Conservation (phyloP, 2,888 invertebrate species). For the Drosophila fulvimacula region DNA sequence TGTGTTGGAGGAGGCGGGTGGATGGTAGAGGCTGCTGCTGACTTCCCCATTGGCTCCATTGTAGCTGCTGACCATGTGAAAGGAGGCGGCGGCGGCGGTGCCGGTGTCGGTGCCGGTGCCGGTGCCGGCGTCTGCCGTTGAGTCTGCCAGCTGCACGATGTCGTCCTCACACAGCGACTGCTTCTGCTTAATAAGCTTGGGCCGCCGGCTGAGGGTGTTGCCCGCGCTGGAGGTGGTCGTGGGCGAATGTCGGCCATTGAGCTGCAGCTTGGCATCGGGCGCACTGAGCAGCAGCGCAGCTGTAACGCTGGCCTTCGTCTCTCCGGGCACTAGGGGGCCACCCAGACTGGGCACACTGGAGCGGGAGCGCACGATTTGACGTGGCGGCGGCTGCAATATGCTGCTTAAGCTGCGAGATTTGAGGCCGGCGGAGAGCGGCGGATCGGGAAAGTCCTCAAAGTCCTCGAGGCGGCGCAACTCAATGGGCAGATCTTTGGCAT, state of each 20-base stretch:
- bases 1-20: constrained; percentile 35
- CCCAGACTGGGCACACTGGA: constrained; percentile 91
- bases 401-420: constrained; percentile 94
- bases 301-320: constrained; percentile 52
- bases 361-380: constrained; percentile 90
- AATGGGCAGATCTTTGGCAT: constrained; percentile 92
- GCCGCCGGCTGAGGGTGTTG: constrained; percentile 84
- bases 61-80: constrained; percentile 80
- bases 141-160: constrained; percentile 7
- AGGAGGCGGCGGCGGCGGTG: constrained; percentile 35
- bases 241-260: constrained; percentile 70
- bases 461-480: constrained; percentile 93
- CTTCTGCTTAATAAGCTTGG: constrained; percentile 94
- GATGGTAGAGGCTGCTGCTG: constrained; percentile 76
- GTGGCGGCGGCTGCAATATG: constrained; percentile 90
- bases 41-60: constrained; percentile 76
- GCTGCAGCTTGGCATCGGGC: constrained; percentile 54
- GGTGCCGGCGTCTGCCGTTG: constrained; percentile 39
- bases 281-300: constrained; percentile 45
- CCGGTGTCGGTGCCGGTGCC: too few species aligned
- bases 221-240: constrained; percentile 57
- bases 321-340: constrained; percentile 72
- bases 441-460: constrained; percentile 86
- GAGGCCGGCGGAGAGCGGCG: constrained; percentile 87
- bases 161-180: constrained; percentile 90